Conservation (phyloP, 2,797 vertebrate genomes). For the Nyctibius grandis region DNA sequence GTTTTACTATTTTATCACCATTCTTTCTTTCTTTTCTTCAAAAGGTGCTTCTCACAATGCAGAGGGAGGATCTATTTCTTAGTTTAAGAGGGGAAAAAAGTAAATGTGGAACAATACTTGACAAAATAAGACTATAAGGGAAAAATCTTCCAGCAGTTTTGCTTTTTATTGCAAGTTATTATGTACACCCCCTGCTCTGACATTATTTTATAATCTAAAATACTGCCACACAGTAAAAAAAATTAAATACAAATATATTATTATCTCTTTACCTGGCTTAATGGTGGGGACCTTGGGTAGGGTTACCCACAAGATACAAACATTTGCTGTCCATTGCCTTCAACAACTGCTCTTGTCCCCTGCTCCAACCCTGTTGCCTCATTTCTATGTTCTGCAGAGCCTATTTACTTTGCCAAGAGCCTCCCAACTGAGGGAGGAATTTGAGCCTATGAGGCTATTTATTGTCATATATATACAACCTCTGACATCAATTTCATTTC, state of each 20-base stretch:
- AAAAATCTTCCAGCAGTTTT: slow-evolving; percentile 18
- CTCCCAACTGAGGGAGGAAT: background rate
- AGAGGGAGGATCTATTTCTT: slow-evolving; percentile 47
- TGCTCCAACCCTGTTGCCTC: background rate
- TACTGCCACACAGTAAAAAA: background rate
- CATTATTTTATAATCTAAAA: slow-evolving; percentile 9
- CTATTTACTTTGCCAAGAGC: background rate
- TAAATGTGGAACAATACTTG: slow-evolving; percentile 44
- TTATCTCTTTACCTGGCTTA: background rate
- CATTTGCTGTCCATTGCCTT: background rate
- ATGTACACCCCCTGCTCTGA: background rate
- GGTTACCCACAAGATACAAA: background rate
- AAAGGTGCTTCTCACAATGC: slow-evolving; percentile 34
- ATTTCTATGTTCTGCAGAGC: background rate
- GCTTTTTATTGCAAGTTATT: background rate
- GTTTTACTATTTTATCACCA: slow-evolving; percentile 5
- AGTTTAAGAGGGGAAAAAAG: slow-evolving; percentile 26
- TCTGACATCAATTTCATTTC: slow-evolving; percentile 47
- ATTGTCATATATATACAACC: background rate
- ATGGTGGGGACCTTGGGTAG: background rate
- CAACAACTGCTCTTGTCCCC: background rate
- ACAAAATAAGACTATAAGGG: slow-evolving; percentile 33
- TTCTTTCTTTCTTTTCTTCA: slow-evolving; percentile 18
- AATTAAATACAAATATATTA: background rate
- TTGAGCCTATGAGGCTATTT: background rate